These are phyloP conservation scores for Xanthia togata DNA, from an alignment of 2,888 invertebrate genomes.

Conservation along the genomic window DNA sequence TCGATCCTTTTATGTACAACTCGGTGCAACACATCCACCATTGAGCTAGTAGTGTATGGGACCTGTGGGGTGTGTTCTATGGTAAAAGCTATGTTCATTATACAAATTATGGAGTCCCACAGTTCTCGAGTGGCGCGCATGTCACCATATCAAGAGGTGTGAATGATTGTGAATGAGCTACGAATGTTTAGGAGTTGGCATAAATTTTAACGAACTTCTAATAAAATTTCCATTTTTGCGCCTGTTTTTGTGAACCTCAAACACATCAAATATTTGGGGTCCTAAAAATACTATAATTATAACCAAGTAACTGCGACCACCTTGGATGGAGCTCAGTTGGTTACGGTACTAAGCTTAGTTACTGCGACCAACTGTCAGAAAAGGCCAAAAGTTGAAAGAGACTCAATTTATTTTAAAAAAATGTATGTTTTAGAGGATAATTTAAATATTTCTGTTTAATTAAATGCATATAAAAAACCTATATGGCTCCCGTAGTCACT, in stretches of 20 bases:
- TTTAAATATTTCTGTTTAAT: neutral
- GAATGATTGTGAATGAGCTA: conserved; percentile 47
- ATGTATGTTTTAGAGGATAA: no score
- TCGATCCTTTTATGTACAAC: conserved; percentile 9
- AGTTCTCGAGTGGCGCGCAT: conserved; percentile 65
- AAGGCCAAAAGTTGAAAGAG: no score
- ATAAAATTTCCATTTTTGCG: neutral
- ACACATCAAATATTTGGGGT: neutral
- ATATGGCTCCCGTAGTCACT: no score
- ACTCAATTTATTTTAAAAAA: no score
- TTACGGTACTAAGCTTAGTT: no score
- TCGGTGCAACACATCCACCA: conserved; percentile 20
- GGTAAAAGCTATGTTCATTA: conserved; percentile 59
- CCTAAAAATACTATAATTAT: neutral
- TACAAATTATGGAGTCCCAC: conserved; percentile 67
- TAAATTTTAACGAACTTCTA: neutral
- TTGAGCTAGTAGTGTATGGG: conserved; percentile 7
- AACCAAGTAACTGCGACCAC: no score
- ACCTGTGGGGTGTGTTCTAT: conserved; percentile 47
- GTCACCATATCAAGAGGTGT: conserved; percentile 63
- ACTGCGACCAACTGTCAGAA: no score
- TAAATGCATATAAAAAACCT: neutral
- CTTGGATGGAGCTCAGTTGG: no score
- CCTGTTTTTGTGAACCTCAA: neutral
- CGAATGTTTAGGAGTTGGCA: conserved; percentile 26